Base-by-base conservation (phyloP, 1,140 invertebrate species). In the Lepidurus arcticus region DNA sequence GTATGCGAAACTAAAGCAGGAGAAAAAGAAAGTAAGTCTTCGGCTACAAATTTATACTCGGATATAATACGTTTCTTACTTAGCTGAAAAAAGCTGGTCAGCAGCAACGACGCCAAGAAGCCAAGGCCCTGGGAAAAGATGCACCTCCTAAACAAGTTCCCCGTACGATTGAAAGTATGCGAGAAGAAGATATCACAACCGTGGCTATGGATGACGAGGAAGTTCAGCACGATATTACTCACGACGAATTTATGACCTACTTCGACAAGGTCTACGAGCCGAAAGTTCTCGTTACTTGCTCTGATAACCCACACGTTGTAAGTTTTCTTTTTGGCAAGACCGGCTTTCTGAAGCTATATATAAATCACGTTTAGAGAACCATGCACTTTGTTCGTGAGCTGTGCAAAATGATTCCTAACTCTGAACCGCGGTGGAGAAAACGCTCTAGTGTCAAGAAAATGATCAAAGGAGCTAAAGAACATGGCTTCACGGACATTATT, bases 271-370 rank as follows among this genome's bases (percentile, higher is more conserved):
- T 91, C 21, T 95, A 94, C 82, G 91, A 92, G 81, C 97, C 98
- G 0, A 98, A 98, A 88, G 92, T 99, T 53, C 85, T 99, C 0
- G 95, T 99, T 13, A 99, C 97, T 21, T 97, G 92, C 81, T 90
- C 91, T 11, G 95, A 98, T 84, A 95, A 97, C 88, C 95, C 96
- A 6, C 90, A 93, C 77, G 89, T 89, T 76, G 90, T 91, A 86
- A 85, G 83, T 78, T 16, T 73, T 11, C 76, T 44, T 16, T 42
- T 73, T 75, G n/a, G 5, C n/a, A 3, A 78, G 4, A 75, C 4
- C 11, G 10, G 24, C 24, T 26, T 74, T 26, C 13, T 74, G 42
- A 21, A 13, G 24, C 11, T 21, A 74, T 13, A 74, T 3, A 13
- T 74, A 13, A 21, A 34, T 78, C 24, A 78, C 34, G 13, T 65